Conservation (phyloP, 1,140 invertebrate species). For the Macrobrachium rosenbergii region DNA sequence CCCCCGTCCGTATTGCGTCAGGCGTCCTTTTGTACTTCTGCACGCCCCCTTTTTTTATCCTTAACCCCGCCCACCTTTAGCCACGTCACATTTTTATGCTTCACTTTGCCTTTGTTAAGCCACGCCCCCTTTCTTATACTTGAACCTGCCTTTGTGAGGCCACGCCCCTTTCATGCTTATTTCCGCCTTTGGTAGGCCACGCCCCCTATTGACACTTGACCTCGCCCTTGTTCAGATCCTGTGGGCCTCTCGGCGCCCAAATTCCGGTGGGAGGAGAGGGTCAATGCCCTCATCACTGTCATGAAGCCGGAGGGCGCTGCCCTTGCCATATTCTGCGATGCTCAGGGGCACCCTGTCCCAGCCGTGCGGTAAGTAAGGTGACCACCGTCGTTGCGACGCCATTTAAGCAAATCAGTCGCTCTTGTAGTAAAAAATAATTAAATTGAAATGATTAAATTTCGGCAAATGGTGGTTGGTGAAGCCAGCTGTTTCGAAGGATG, state of each 20-base stretch:
- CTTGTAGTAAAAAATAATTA: not conserved
- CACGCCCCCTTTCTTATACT: too few relatives aligned
- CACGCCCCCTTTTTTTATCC: too few relatives aligned
- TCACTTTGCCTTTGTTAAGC: too few relatives aligned
- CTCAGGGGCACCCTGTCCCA: slow-evolving; percentile 79
- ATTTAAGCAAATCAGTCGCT: not conserved
- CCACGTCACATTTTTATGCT: too few relatives aligned
- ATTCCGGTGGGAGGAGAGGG: slow-evolving; percentile 67
- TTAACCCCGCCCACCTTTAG: too few relatives aligned
- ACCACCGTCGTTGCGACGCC: not conserved
- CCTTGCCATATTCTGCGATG: slow-evolving; percentile 76
- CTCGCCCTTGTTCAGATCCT: slow-evolving; percentile 73
- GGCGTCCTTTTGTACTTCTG: too few relatives aligned
- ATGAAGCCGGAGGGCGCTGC: slow-evolving; percentile 66
- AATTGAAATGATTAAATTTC: too few relatives aligned
- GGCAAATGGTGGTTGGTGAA: too few relatives aligned
- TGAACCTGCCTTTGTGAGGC: too few relatives aligned
- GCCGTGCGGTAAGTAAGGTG: slow-evolving; percentile 75
- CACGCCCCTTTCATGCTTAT: not conserved
- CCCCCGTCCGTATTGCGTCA: too few relatives aligned
- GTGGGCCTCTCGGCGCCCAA: slow-evolving; percentile 77
- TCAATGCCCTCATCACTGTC: slow-evolving; percentile 66
- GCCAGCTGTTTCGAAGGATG: too few relatives aligned
- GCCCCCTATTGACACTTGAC: not conserved
- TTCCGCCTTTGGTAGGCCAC: not conserved